phyloP scores from a whole-genome alignment of 2,888 invertebrate species.

The Sinhomidia bicolor region DNA sequence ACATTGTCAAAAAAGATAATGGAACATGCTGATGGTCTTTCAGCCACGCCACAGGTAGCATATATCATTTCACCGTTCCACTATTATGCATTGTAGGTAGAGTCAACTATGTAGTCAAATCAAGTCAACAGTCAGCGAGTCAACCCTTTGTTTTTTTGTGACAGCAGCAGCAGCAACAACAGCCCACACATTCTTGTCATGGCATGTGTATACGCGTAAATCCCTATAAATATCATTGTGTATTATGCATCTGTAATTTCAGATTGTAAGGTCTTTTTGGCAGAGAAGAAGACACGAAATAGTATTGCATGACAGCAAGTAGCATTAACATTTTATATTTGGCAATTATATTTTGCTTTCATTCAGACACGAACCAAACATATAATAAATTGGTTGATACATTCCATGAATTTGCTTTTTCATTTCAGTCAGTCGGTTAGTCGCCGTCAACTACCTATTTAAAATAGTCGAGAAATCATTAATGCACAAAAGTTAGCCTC shows the following conservation, averaged over 20 bases:
- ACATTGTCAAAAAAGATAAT: conserved; percentile 27
- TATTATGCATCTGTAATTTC: background rate
- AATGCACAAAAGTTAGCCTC: background rate
- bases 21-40: conserved; percentile 32
- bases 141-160: conserved; percentile 26
- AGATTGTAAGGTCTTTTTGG: too few relatives aligned
- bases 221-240: background rate
- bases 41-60: conserved; percentile 49
- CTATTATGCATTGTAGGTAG: background rate
- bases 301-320: conserved; percentile 42
- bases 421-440: background rate
- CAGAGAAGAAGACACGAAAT: conserved; percentile 33
- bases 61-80: background rate
- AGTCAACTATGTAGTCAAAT: too few relatives aligned
- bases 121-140: too few relatives aligned
- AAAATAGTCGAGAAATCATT: conserved; percentile 19
- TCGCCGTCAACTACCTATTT: background rate
- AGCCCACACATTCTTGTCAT: background rate
- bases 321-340: conserved; percentile 25
- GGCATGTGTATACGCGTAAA: conserved; percentile 47
- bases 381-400: conserved; percentile 1
- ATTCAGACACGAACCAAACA: conserved; percentile 21
- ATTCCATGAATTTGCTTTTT: conserved; percentile 15
- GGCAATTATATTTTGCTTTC: conserved; percentile 17
- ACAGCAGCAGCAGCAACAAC: background rate